A percentile compares a stretch with the other conserved stretches of the same genome.
Conservation (phyloP, 2,113 vertebrate species). For the Elanoides forficatus region DNA sequence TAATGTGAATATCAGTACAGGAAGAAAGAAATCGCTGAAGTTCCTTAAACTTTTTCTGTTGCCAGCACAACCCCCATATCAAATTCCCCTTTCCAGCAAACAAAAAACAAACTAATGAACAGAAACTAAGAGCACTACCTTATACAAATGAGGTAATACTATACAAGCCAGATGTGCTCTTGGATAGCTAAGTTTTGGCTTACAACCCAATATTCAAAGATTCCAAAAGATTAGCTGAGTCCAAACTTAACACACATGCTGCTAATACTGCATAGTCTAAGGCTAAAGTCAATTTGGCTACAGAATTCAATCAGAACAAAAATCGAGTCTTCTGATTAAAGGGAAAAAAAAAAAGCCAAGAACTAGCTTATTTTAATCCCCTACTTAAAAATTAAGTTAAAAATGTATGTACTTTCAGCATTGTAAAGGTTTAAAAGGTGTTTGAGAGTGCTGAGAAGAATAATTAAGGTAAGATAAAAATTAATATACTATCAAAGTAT, state of each 20-base stretch:
- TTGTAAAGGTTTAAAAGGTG: not conserved
- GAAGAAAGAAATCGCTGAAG: not conserved
- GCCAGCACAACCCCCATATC: not conserved
- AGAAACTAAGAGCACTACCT: not conserved
- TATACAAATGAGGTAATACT: conserved; percentile 23
- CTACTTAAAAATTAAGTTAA: not conserved
- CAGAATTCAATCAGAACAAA: not conserved
- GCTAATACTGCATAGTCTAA: not conserved
- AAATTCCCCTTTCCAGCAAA: not conserved
- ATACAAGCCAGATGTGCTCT: conserved; percentile 26
- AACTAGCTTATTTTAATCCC: not conserved
- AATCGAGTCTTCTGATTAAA: not conserved
- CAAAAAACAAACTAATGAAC: conserved; percentile 23
- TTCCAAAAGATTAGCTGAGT: conserved; percentile 8
- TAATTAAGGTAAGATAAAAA: not conserved
- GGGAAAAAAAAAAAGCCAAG: not conserved
- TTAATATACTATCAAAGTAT: not conserved
- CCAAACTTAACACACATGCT: conserved; percentile 12
- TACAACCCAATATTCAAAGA: not conserved
- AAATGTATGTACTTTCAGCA: not conserved
- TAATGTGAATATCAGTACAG: not conserved
- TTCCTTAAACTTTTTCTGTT: not conserved
- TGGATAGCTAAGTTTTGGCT: not conserved
- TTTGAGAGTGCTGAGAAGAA: not conserved
- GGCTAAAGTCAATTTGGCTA: not conserved